Evolutionary conservation across 2,113 vertebrate species (phyloP).

Genomic region (Alligator mississippiensis): DNA sequence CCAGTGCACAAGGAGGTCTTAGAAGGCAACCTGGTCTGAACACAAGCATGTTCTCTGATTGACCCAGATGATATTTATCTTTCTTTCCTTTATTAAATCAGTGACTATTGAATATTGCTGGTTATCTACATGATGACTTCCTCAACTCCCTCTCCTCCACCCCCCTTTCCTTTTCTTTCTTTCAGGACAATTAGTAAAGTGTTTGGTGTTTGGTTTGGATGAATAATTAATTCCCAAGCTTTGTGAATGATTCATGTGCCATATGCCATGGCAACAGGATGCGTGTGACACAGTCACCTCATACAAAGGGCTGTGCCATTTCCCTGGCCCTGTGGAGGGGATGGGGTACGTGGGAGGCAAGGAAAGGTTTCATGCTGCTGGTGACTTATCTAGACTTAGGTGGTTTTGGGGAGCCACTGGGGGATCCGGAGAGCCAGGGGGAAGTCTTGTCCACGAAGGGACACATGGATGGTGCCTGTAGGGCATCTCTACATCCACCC

Average conservation of each 20-base stretch:
- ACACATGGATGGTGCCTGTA: neutral
- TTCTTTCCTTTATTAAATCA: conserved; percentile 6
- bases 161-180: neutral
- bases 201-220: conserved; percentile 86
- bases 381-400: neutral
- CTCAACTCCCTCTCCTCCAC: neutral
- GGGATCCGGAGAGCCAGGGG: neutral
- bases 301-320: neutral
- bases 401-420: neutral
- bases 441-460: neutral
- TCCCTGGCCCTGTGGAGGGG: neutral
- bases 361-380: rapidly evolving
- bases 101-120: neutral
- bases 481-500: neutral
- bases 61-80: neutral
- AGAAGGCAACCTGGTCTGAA: neutral
- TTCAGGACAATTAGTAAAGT: conserved; percentile 84
- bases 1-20: too few relatives aligned
- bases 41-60: neutral
- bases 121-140: conserved; percentile 23
- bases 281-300: neutral
- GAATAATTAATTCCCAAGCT: conserved; percentile 87
- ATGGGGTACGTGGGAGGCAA: rapidly evolving
- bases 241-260: conserved; percentile 89
- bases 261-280: conserved; percentile 77